A percentile compares a stretch with the other conserved stretches of the same genome.
phyloP scores from a whole-genome alignment of 2,797 vertebrate species.

The Neosilurus hyrtlii region DNA sequence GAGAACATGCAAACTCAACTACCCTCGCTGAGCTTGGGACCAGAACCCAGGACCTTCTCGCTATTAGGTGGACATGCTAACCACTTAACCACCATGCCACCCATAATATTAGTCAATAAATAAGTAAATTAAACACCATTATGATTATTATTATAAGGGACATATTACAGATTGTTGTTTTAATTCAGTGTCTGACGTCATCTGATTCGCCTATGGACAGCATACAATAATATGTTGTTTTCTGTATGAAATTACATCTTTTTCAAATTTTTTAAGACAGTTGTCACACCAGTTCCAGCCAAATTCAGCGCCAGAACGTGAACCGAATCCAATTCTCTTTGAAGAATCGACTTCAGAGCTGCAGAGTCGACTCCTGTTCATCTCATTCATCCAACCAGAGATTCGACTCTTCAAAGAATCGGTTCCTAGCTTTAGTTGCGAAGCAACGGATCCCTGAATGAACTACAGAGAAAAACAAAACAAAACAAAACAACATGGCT shows the following conservation, averaged over 20 bases:
- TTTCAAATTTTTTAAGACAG: no score
- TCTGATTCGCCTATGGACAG: no score
- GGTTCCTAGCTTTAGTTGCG: constrained; percentile 28
- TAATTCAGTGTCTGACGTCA: no score
- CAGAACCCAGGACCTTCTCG: no score
- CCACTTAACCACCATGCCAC: no score
- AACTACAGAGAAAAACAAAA: neutral
- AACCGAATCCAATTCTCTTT: neutral
- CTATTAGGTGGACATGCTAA: no score
- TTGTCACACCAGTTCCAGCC: no score
- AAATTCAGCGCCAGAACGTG: neutral
- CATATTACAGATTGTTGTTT: neutral
- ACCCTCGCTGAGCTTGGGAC: no score
- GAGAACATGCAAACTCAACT: no score
- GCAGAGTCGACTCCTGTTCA: neutral
- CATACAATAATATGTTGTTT: no score
- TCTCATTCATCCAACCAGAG: neutral
- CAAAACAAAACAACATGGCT: constrained; percentile 48
- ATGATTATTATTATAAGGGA: neutral
- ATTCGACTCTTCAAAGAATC: constrained; percentile 11
- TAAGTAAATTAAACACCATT: neutral
- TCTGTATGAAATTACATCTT: neutral
- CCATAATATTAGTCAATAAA: no score
- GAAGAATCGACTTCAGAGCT: neutral
- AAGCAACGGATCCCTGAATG: constrained; percentile 56